Conservation (phyloP, 2,797 vertebrate genomes). For the Botia kubotai region DNA sequence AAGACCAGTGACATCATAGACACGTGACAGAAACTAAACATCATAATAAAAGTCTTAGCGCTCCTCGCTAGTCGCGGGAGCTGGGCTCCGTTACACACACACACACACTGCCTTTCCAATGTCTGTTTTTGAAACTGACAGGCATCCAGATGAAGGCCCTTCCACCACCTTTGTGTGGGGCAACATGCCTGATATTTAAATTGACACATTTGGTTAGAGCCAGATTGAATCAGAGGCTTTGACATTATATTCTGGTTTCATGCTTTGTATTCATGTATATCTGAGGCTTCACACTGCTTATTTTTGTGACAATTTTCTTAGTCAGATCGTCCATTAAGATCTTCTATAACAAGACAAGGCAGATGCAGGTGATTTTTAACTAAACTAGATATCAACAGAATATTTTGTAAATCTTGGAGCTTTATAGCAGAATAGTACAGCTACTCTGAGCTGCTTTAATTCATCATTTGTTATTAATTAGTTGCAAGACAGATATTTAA, state of each 20-base stretch:
- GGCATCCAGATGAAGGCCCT: conserved; percentile 22
- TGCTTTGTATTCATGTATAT: no score
- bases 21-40: no score
- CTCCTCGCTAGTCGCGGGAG: no score
- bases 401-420: neutral
- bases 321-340: conserved; percentile 39
- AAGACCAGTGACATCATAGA: no score
- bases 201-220: conserved; percentile 19
- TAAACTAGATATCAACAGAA: conserved; percentile 14
- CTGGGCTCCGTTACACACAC: no score
- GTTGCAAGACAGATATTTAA: no score
- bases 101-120: conserved; percentile 5
- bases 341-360: conserved; percentile 5
- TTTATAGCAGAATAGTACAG: neutral
- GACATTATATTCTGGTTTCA: neutral
- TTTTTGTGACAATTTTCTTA: conserved; percentile 36
- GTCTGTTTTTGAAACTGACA: conserved; percentile 26
- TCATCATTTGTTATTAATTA: no score
- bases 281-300: neutral
- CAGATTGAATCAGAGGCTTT: conserved; percentile 33
- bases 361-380: neutral
- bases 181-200: neutral
- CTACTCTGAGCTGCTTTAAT: no score
- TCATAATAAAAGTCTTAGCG: no score
- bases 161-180: conserved; percentile 18